Conservation (phyloP, 2,797 vertebrate species). For the Mormyrus hasselquistii region DNA sequence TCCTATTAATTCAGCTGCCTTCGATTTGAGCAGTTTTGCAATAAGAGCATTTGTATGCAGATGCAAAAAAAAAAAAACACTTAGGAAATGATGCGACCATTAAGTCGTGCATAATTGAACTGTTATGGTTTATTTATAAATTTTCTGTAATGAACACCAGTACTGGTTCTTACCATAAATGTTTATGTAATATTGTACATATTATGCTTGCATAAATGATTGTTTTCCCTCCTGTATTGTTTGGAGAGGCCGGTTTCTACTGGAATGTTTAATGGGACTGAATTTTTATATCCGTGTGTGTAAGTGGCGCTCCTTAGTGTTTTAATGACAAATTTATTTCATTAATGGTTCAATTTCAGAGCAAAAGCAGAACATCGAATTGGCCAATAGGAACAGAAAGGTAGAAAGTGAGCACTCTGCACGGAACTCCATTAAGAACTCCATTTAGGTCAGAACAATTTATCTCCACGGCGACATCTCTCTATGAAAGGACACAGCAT, state of each 20-base stretch:
- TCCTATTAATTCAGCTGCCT: not conserved
- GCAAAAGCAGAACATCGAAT: constrained; percentile 29
- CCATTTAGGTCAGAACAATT: constrained; percentile 29
- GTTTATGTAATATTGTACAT: not conserved
- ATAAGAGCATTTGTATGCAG: not conserved
- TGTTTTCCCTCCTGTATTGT: constrained; percentile 9
- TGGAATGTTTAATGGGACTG: constrained; percentile 10
- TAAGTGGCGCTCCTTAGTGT: constrained; percentile 13
- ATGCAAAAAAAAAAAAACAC: not conserved
- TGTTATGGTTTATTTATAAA: not conserved
- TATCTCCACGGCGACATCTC: constrained; percentile 20
- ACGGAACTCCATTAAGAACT: constrained; percentile 24
- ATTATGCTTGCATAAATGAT: not conserved
- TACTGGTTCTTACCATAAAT: not conserved
- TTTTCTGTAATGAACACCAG: not conserved
- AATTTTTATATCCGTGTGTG: not conserved
- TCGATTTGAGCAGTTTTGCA: not conserved
- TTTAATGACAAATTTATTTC: constrained; percentile 34
- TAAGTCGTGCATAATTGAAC: not conserved
- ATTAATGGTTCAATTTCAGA: constrained; percentile 34
- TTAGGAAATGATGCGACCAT: not conserved
- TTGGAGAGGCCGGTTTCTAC: not conserved
- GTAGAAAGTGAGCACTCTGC: not conserved
- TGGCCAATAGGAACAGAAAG: constrained; percentile 22
- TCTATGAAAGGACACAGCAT: constrained; percentile 14